Conservation (phyloP, 2,113 vertebrate species). For the Tauraco erythrolophus region DNA sequence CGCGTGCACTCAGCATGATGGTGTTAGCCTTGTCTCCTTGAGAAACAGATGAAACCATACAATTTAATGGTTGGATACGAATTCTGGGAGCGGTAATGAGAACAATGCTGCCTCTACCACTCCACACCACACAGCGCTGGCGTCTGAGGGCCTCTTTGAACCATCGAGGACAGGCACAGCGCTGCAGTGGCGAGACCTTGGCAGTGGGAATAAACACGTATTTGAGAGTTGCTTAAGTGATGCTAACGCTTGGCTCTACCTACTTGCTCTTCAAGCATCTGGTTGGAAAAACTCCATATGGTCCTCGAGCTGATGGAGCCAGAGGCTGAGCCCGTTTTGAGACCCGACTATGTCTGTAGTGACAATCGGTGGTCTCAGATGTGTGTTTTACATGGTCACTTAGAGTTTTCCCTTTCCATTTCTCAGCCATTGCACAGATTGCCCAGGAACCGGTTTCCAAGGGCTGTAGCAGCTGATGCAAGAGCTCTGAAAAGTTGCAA, state of each 20-base stretch:
- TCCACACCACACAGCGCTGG: conserved; percentile 41
- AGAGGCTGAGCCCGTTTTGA: neutral
- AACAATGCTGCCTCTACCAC: conserved; percentile 27
- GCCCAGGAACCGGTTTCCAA: neutral
- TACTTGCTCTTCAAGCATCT: neutral
- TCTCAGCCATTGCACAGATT: neutral
- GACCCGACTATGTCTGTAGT: neutral
- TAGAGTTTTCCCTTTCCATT: neutral
- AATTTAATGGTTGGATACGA: neutral
- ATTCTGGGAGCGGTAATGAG: conserved; percentile 43
- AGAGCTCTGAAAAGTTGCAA: neutral
- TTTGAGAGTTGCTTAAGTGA: neutral
- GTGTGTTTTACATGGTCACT: neutral
- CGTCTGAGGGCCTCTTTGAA: conserved; percentile 45
- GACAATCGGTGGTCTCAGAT: neutral
- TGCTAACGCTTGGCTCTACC: neutral
- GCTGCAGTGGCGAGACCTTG: neutral
- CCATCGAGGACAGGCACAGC: neutral
- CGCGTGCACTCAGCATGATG: neutral
- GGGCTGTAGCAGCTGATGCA: neutral
- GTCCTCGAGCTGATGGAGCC: neutral
- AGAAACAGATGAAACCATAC: conserved; percentile 54
- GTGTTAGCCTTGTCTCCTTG: conserved; percentile 26
- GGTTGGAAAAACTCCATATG: neutral
- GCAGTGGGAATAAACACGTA: neutral